Base-by-base conservation (phyloP, 2,113 vertebrate genomes). In the Toxostoma redivivum region DNA sequence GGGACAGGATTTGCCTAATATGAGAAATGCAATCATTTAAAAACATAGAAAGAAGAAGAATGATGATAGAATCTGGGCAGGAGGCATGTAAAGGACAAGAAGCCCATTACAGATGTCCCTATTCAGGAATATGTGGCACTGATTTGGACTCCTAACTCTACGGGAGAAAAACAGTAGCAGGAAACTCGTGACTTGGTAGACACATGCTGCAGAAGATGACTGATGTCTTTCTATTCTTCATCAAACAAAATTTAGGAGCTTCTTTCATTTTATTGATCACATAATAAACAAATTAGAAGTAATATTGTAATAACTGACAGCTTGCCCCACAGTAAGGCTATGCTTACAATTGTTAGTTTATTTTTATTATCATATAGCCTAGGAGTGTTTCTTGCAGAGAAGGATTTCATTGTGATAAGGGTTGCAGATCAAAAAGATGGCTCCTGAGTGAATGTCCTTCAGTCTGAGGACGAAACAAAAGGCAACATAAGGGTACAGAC, bases 1-100 rank as follows among this genome's bases (percentile, higher is more conserved):
- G 88, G 76, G 92, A 97, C 93, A 94, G 90, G 88, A 97, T 96
- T 97, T 97, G 90, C 93, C 88, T 97, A 97, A 96, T 96, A 97
- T 88, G 88, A 96, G 95, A 97, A 97, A 94, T 90, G 76, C 91
- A 97, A 96, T 92, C 61, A 96, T 97, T 97, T 96, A 90, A 95
- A 97, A 87, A 83, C 79, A 86, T 31, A 94, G 76, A 87, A 93
- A 94, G 70, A 87, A 93, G 87, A 94, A 95, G 79, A 94, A 70
- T 66, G 92, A 91, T 90, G 82, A 90, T 96, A 76, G 91, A 95
- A 95, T 93, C 82, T 72, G 82, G 78, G 78, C 94, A 91, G 35
- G 28, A 96, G 71, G 67, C 95, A 94, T 78, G 76, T 93, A 96
- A 96, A 97, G 96, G 96, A 96, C 95, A 95, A 93, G 90, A 83